These are phyloP conservation scores for Leptinotarsa texana DNA, from an alignment of 1,140 invertebrate genomes.

Conservation along the genomic window DNA sequence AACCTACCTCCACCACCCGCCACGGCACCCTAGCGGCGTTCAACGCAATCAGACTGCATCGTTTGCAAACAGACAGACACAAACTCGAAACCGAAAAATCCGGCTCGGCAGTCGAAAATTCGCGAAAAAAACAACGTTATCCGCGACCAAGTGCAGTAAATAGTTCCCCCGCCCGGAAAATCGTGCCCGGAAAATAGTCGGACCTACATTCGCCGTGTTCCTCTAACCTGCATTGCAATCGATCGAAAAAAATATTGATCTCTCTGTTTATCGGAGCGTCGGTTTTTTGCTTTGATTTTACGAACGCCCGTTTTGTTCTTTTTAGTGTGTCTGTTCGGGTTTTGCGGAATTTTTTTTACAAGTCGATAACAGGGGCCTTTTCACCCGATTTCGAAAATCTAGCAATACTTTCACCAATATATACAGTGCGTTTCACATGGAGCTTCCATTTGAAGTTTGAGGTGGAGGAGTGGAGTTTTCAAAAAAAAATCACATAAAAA, in stretches of 20 bases:
- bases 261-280: conserved; percentile 35
- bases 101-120: conserved; percentile 14
- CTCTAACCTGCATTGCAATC: conserved; percentile 47
- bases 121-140: neutral
- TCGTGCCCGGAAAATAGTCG: neutral
- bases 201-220: conserved; percentile 29
- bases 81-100: conserved; percentile 38
- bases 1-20: conserved; percentile 30
- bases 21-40: conserved; percentile 40
- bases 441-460: too few relatives aligned
- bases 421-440: conserved; percentile 19
- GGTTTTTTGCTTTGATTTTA: neutral
- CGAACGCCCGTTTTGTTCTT: conserved; percentile 48
- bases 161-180: conserved; percentile 14
- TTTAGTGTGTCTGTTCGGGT: conserved; percentile 42
- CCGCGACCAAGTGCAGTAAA: conserved; percentile 12
- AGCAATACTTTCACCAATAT: conserved; percentile 26
- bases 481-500: too few relatives aligned
- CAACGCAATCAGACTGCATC: conserved; percentile 43
- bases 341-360: conserved; percentile 1
- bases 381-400: conserved; percentile 1
- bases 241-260: conserved; percentile 51
- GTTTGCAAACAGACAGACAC: conserved; percentile 38
- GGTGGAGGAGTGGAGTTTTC: too few relatives aligned
- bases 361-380: conserved; percentile 32